phyloP scores from a whole-genome alignment of 2,888 invertebrate genomes.

The Apamea monoglypha region DNA sequence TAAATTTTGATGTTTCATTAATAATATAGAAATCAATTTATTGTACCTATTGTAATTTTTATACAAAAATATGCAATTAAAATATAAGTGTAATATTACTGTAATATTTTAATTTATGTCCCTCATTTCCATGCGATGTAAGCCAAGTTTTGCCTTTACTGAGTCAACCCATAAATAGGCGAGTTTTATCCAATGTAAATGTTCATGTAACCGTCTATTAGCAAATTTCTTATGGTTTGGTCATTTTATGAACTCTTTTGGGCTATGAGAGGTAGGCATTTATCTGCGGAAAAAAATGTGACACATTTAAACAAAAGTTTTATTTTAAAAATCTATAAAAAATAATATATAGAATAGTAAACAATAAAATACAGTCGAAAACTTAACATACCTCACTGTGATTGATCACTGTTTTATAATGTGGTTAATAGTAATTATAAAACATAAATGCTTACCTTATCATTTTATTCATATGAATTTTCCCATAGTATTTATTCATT shows the following conservation, averaged over 20 bases:
- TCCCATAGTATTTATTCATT: background rate
- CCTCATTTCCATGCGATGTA: background rate
- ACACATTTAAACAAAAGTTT: background rate
- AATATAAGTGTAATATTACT: conserved; percentile 78
- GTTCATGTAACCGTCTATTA: background rate
- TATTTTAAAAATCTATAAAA: background rate
- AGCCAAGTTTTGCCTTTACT: background rate
- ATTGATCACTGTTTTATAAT: background rate
- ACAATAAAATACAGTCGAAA: conserved; percentile 14
- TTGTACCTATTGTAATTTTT: conserved; percentile 89
- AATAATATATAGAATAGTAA: background rate
- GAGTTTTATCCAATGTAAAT: background rate
- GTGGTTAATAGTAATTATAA: background rate
- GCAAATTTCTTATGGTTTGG: background rate
- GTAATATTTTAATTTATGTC: conserved; percentile 46
- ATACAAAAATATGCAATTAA: conserved; percentile 89
- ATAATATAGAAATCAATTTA: conserved; percentile 83
- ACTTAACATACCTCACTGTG: conserved; percentile 19
- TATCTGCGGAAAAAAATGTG: background rate
- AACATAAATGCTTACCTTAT: background rate
- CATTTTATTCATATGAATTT: background rate
- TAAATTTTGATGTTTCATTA: conserved; percentile 81
- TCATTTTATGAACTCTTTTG: background rate
- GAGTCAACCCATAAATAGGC: background rate
- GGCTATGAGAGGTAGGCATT: background rate